A percentile compares a stretch with the other conserved stretches of the same genome.
Conservation (phyloP, 2,113 vertebrate genomes). For the Hypanus sabinus region DNA sequence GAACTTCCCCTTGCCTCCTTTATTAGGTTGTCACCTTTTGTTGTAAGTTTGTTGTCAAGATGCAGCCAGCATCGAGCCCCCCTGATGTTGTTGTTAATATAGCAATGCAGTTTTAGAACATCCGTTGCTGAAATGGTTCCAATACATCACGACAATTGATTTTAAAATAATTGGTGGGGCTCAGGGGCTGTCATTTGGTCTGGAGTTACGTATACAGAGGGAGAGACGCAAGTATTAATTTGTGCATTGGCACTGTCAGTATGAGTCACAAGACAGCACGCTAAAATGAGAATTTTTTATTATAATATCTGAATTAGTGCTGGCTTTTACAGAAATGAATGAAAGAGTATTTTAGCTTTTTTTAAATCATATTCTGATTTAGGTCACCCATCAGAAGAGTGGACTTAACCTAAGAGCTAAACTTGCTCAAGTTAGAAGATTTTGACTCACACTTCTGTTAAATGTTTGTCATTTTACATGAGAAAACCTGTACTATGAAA, state of each 20-base stretch:
- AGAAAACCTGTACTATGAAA: neutral
- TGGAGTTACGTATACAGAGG: neutral
- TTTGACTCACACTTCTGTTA: neutral
- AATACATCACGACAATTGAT: neutral
- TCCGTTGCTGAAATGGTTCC: neutral
- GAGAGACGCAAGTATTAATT: neutral
- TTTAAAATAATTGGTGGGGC: neutral
- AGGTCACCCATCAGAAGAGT: neutral
- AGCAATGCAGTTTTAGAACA: neutral
- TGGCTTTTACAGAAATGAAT: neutral
- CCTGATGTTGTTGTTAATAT: neutral
- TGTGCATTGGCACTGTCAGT: neutral
- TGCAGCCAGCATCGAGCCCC: too few relatives aligned
- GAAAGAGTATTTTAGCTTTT: neutral
- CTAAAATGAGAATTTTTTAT: constrained; percentile 5
- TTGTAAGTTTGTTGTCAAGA: neutral
- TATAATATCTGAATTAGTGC: neutral
- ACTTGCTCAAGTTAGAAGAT: neutral
- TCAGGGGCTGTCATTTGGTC: too few relatives aligned
- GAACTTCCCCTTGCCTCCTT: neutral
- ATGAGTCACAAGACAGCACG: neutral
- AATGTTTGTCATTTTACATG: neutral
- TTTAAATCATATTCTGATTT: neutral
- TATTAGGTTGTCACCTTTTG: neutral
- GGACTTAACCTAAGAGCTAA: constrained; percentile 5